Base-by-base conservation (phyloP, 2,888 invertebrate genomes). In the Nephrocerus scutellatus region DNA sequence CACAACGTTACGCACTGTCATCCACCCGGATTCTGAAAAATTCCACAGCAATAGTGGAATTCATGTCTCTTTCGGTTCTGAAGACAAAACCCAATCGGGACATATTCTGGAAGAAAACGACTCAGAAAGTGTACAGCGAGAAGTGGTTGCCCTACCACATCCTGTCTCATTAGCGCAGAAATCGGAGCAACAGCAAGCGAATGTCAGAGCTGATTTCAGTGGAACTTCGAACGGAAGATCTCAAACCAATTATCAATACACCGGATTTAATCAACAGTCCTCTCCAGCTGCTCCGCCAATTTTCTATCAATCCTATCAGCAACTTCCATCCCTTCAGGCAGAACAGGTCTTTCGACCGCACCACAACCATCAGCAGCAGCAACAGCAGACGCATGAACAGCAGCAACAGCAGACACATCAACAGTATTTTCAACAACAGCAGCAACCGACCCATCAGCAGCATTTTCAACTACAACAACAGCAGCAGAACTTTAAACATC, bases 1-100 rank as follows among this genome's bases (percentile, higher is more conserved):
- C 1, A 90, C 90, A 1, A 89, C 89, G 1, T 65, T 88, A 35
- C 73, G 89, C 57, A 83, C 89, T 2, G 80, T 90, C 24, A 89
- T 90, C 35, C 82, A 84, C 52, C 89, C 89, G 0, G 89, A 89
- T 55, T 88, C 88, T 3, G 87, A 89, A 66, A 74, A 79, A 10
- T 88, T 82, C 53, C 86, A 88, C 53, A 82, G 82, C 44, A 79
- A 82, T 46, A 83, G 83, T 50, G 85, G 84, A 34, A 80, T 89
- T 3, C 83, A 82, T 56, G 81, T 89, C 2, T 86, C 87, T 6
- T 89, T 89, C 53, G 87, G 86, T 2, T 79, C 82, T 47, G 74
- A 75, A 42, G 72, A 73, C 39, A 66, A 69, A 29, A 68, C 55
- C 0, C 66, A 67, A 21, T 48, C 66, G 4, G 66, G 63, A 1